Conservation (phyloP, 2,888 invertebrate genomes). For the Ischnura elegans region DNA sequence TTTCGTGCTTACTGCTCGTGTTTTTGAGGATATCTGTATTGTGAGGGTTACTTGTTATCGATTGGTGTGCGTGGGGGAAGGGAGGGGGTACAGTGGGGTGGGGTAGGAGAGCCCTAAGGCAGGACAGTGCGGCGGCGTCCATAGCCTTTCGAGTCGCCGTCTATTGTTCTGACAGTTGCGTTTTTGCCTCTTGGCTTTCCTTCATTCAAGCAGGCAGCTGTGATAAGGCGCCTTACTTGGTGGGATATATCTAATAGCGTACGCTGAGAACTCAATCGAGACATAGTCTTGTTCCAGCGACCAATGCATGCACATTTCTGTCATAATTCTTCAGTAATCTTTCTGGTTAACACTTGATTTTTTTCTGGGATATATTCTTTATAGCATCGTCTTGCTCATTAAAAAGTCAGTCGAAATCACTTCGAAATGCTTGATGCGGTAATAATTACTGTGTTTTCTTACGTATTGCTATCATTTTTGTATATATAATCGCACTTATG, state of each 20-base stretch:
- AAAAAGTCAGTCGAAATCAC: neutral
- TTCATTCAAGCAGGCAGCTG: neutral
- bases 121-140: neutral
- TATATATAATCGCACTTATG: neutral
- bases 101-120: neutral
- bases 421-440: neutral
- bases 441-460: too few relatives aligned
- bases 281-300: neutral
- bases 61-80: neutral
- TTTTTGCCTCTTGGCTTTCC: neutral
- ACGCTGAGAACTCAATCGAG: neutral
- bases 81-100: neutral
- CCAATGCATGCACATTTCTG: neutral
- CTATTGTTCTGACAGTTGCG: neutral
- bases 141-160: neutral
- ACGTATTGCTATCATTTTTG: neutral
- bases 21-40: neutral
- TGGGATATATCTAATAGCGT: neutral
- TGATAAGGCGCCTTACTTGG: neutral
- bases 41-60: neutral
- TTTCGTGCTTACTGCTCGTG: neutral
- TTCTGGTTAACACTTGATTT: neutral
- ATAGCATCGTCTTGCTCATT: neutral
- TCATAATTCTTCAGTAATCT: neutral
- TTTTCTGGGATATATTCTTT: neutral